Percentiles rank a stretch among this genome's conserved stretches.
phyloP scores from a whole-genome alignment of 64 coral and sea anemone species.

The Actinia equina region DNA sequence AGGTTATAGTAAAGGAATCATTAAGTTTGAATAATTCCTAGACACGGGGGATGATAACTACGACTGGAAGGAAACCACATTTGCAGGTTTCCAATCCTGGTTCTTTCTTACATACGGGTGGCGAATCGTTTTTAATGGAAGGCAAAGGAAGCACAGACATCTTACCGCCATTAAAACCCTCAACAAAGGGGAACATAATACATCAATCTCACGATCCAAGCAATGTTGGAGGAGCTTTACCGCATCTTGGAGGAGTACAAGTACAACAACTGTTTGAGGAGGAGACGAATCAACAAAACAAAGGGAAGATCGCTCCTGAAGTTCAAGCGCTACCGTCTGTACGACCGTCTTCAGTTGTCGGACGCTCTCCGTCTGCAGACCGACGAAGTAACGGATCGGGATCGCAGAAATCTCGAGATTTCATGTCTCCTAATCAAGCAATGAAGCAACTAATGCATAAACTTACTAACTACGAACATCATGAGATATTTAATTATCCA shows the following conservation, averaged over 20 bases:
- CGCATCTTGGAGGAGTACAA: conserved; percentile 75
- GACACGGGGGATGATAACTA: conserved; percentile 78
- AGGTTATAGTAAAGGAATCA: conserved; percentile 26
- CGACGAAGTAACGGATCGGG: conserved; percentile 66
- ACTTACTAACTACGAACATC: conserved; percentile 94
- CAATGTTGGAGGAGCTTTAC: conserved; percentile 52
- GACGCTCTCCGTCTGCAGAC: conserved; percentile 52
- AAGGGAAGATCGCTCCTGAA: conserved; percentile 74
- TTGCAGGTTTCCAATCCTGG: conserved; percentile 85
- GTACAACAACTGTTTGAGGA: conserved; percentile 99
- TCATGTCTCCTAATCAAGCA: conserved; percentile 86
- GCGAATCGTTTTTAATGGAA: conserved; percentile 92
- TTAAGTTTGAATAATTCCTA: not conserved
- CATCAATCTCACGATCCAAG: conserved; percentile 32
- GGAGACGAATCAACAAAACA: conserved; percentile 89
- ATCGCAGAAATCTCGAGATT: conserved; percentile 68
- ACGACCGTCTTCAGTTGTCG: conserved; percentile 39
- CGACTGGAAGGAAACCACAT: conserved; percentile 81
- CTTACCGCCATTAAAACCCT: conserved; percentile 91
- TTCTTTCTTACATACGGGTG: conserved; percentile 54
- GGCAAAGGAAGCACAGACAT: conserved; percentile 76
- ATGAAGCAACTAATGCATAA: conserved; percentile 99
- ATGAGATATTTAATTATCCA: conserved; percentile 99
- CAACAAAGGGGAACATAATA: conserved; percentile 84
- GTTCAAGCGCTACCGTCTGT: conserved; percentile 84